A percentile compares a stretch with the other conserved stretches of the same genome.
Evolutionary conservation across 2,113 vertebrate genomes (phyloP).

Genomic region (Machaerirhynchus nigripectus): DNA sequence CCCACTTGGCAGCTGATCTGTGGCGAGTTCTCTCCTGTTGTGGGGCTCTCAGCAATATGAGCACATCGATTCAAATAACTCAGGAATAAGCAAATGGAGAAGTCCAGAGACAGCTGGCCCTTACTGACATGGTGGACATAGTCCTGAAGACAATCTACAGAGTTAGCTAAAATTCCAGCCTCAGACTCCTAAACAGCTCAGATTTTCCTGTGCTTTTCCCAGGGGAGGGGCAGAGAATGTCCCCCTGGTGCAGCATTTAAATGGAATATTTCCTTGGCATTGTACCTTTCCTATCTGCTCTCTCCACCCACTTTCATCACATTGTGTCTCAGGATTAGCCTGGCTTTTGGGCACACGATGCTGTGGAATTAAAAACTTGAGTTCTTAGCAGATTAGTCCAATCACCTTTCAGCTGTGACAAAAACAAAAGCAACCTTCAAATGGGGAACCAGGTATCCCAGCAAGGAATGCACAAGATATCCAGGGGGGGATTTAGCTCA

Average conservation of each 20-base stretch:
- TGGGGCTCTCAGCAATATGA: not conserved
- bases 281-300: not conserved
- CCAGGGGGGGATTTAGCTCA: not conserved
- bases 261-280: not conserved
- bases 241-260: not conserved
- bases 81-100: not conserved
- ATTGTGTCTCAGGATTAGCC: not conserved
- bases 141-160: not conserved
- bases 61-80: not conserved
- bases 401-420: not conserved
- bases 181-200: not conserved
- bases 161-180: not conserved
- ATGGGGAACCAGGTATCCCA: not conserved
- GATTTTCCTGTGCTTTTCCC: not conserved
- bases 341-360: not conserved
- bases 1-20: not conserved
- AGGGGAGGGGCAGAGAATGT: not conserved
- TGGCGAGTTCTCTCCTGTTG: not conserved
- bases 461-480: not conserved
- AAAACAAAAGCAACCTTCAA: not conserved
- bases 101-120: not conserved
- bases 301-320: not conserved
- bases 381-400: not conserved
- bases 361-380: not conserved
- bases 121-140: not conserved